A percentile compares a stretch with the other conserved stretches of the same genome.
Conservation (phyloP, 1,140 invertebrate species). For the Andricus grossulariae region DNA sequence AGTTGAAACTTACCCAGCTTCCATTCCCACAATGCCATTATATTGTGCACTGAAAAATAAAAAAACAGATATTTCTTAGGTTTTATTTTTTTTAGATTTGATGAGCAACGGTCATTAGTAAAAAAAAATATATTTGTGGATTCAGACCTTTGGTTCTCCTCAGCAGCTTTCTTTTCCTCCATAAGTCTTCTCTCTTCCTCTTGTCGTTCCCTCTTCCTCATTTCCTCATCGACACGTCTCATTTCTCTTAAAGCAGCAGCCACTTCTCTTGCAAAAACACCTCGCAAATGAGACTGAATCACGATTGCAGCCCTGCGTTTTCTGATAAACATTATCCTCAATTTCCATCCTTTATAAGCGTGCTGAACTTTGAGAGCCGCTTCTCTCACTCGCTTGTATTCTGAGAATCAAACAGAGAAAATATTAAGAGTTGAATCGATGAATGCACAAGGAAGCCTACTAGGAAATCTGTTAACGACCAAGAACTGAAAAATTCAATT, state of each 20-base stretch:
- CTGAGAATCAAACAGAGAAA: constrained; percentile 64
- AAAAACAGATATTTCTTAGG: constrained; percentile 1
- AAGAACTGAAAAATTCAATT: constrained; percentile 30
- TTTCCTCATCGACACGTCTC: constrained; percentile 94
- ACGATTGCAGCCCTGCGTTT: constrained; percentile 90
- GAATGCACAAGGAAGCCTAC: background rate
- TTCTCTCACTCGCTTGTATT: constrained; percentile 81
- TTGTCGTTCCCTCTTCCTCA: constrained; percentile 85
- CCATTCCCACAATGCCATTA: constrained; percentile 76
- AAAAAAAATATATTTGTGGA: background rate
- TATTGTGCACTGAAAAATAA: constrained; percentile 71
- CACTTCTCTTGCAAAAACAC: constrained; percentile 92
- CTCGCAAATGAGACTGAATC: constrained; percentile 92
- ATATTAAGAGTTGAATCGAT: constrained; percentile 22
- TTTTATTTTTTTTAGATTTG: background rate
- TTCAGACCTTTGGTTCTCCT: constrained; percentile 76
- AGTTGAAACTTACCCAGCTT: constrained; percentile 73
- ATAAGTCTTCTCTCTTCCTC: constrained; percentile 81
- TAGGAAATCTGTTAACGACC: too few relatives aligned
- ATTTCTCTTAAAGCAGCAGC: constrained; percentile 91
- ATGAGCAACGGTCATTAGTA: constrained; percentile 26
- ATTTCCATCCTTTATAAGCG: constrained; percentile 90
- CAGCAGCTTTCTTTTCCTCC: constrained; percentile 74
- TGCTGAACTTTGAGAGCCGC: constrained; percentile 90
- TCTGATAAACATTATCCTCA: constrained; percentile 87